Evolutionary conservation across 2,888 invertebrate genomes (phyloP), one percentile per base, ranked within the genome.

Genomic region (Agelastica alni): DNA sequence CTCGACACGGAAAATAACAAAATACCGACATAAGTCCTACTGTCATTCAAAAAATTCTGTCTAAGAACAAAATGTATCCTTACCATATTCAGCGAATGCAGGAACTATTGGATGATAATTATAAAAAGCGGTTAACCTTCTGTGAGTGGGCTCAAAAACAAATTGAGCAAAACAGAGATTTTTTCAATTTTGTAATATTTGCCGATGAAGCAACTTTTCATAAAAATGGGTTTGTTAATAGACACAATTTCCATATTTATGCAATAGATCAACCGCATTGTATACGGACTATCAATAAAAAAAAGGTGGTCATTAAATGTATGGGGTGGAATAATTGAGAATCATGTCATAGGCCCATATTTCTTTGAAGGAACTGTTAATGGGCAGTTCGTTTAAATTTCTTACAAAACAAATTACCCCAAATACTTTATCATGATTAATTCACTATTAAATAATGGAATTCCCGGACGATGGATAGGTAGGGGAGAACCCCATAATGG

Each of bases 321-420:
- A 12, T 5, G 36, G 36, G 36, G 12, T 10, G 36, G 36, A 12
- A 12, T 36, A 14, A 36, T 36, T 36, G 36, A 7, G 14, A 36
- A 13, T 5, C 14, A 12, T 36, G 36, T 36, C 5, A 12, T 36
- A 36, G 36, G 36, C 36, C 36, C 6, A 36, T 12, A 36, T 36
- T 36, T 36, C 36, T 10, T 36, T 36, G 36, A 36, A 10, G 2
- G 36, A 36, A 36, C 36, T 36, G 36, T 36, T 12, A 36, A 36
- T 36, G 6, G 36, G 14, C 36, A 36, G 7, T 22, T n/a, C n/a
- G n/a, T n/a, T n/a, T n/a, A n/a, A n/a, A n/a, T n/a, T n/a, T n/a
- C n/a, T n/a, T n/a, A n/a, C n/a, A n/a, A n/a, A n/a, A n/a, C n/a
- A n/a, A n/a, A n/a, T n/a, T n/a, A n/a, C n/a, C n/a, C n/a, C n/a